Base-by-base conservation (phyloP, 2,888 invertebrate genomes). In the Ectropis crepuscularia region DNA sequence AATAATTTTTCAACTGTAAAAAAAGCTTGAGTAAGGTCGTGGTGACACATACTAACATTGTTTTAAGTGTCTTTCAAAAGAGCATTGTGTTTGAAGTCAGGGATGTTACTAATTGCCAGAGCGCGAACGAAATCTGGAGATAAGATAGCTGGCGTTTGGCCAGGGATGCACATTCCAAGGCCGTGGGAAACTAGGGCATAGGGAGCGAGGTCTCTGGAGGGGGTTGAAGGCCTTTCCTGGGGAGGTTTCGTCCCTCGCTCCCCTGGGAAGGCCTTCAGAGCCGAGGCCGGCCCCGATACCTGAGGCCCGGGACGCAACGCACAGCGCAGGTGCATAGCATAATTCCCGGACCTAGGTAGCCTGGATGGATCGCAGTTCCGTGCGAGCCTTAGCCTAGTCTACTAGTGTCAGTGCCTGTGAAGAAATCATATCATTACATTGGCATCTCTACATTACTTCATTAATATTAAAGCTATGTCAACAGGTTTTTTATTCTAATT, bases 111-210 rank as follows among this genome's bases (percentile, higher is more conserved):
- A 63, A 64, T 65, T 70, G 64, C 53, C 61, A 58, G 11, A 58
- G 63, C 53, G 61, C 51, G 37, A 51, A 16, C 51, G 41, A 16
- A 38, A 28, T 41, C 37, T 41, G 51, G 46, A 61, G 38, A 63
- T 53, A 57, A 74, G 72, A 41, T 73, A 78, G 82, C 81, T 88
- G 89, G 89, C 88, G 67, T 63, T 65, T 64, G 68, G 86, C 91
- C 91, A 89, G 87, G 86, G 90, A 86, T 90, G 91, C 90, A 89
- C 74, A 76, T 73, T 53, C 68, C 86, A 89, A 89, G 92, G 91
- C 89, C 88, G 72, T 65, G 75, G 71, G 74, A 62, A 69, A 70
- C 67, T 43, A 69, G 71, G 68, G 53, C 47, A 64, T 67, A 70
- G 63, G 59, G 39, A 45, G 28, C 50, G 65, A 67, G 73, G 70